Evolutionary conservation across 2,113 vertebrate species (phyloP), one percentile per base, ranked within the genome.

Genomic region (Edolisoma coerulescens): DNA sequence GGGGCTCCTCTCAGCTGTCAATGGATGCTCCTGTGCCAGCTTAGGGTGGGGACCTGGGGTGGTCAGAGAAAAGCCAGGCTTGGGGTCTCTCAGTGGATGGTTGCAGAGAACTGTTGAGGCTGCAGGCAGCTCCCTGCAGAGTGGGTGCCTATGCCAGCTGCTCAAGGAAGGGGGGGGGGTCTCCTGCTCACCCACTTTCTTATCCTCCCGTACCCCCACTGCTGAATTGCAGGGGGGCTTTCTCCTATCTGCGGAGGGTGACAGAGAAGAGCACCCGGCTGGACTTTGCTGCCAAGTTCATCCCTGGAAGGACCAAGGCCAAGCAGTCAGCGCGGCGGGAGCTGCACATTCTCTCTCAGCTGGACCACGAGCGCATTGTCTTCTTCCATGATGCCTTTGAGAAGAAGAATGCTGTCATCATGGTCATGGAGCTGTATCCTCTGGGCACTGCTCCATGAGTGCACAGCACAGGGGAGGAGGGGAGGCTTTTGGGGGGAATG

Each of bases 371-470:
- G 91, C 98, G 98, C 54, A 96, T 99, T 1, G 96, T 99, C 84
- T 99, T 99, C 96, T 99, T 99, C 96, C 99, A 99, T 0, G 99
- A 99, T 4, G 99, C 99, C 89, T 99, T 99, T 3, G 99, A 99
- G 97, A 99, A 99, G 94, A 99, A 98, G 96, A 99, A 98, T 0
- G 98, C 98, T 0, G 97, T 99, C 71, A 98, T 99, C 89, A 98
- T 99, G 61, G 97, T 99, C 98, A 99, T 99, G 14, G 99, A 99
- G 97, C 95, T 99, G 99, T 99, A 99, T 99, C 99, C 98, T 98
- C 97, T 39, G 7, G 53, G 61, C 7, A 2, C 27, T 42, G 39
- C 57, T 60, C 41, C 0, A 3, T 23, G 65, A 65, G 7, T 4
- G 2, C 1, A 7, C 2, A 19, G 45, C 4, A 10, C 2, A 3